A percentile compares a stretch with the other conserved stretches of the same genome.
Evolutionary conservation across 2,888 invertebrate species (phyloP).

Genomic region (Atrina japonica): DNA sequence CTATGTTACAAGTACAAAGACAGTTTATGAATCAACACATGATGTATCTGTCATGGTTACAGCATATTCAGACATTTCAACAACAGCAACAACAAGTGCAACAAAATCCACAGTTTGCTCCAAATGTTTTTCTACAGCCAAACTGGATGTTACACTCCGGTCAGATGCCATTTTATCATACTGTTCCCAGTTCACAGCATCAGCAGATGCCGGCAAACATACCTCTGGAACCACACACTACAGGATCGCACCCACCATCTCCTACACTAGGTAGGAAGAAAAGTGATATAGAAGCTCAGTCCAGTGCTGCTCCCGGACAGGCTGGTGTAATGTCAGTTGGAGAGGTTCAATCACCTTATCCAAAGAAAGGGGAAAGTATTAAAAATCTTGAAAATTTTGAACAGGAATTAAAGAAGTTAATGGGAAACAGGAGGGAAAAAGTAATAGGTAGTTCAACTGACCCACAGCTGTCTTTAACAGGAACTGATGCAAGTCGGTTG

Average conservation of each 20-base stretch:
- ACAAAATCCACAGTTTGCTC: constrained; percentile 39
- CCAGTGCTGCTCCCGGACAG: constrained; percentile 6
- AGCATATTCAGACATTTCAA: constrained; percentile 36
- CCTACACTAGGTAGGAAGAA: constrained; percentile 64
- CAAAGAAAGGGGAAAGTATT: constrained; percentile 48
- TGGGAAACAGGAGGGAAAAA: constrained; percentile 49
- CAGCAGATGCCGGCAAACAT: constrained; percentile 24
- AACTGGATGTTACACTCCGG: constrained; percentile 48
- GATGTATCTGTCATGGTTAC: constrained; percentile 46
- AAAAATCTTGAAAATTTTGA: constrained; percentile 69
- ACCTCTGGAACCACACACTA: background rate
- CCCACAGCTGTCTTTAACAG: constrained; percentile 3
- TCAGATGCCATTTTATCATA: constrained; percentile 55
- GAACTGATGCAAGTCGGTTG: background rate
- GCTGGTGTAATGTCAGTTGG: background rate
- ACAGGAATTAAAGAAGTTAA: constrained; percentile 75
- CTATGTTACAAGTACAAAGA: constrained; percentile 51
- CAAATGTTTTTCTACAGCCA: constrained; percentile 49
- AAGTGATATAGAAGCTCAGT: constrained; percentile 48
- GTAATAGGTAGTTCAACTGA: background rate
- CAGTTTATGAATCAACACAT: constrained; percentile 52
- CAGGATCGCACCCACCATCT: constrained; percentile 62
- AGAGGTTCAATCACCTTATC: background rate
- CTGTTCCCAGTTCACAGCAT: constrained; percentile 29
- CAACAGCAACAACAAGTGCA: constrained; percentile 39